These are phyloP conservation scores for Hetaerina titia DNA, from an alignment of 2,888 invertebrate species.

Conservation along the genomic window DNA sequence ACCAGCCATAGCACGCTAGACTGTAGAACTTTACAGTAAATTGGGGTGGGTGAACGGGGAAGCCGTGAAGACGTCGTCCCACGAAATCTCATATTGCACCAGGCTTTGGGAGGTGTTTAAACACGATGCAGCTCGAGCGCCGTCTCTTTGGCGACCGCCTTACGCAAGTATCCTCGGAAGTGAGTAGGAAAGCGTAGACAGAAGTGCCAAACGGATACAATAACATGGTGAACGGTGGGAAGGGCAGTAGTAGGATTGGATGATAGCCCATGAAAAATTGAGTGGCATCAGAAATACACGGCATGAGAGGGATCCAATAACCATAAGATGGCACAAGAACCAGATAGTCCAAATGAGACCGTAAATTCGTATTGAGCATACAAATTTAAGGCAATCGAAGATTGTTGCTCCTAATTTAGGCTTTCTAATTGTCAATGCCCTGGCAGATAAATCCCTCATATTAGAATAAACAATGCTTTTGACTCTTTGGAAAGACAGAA, in stretches of 20 bases:
- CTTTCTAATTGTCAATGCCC: no score
- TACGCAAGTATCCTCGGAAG: background rate
- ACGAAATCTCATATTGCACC: conserved; percentile 34
- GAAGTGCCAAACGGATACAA: background rate
- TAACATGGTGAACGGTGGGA: background rate
- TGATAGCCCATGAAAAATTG: background rate
- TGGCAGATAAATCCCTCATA: no score
- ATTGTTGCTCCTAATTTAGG: no score
- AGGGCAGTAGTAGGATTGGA: background rate
- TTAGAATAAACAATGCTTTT: no score
- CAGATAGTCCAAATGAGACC: no score
- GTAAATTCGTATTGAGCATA: no score
- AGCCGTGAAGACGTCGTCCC: conserved; percentile 2
- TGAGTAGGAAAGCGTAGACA: background rate
- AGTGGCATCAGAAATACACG: background rate
- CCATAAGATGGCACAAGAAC: no score
- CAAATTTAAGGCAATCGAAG: no score
- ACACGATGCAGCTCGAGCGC: background rate
- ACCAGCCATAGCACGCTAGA: background rate
- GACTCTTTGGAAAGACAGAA: no score
- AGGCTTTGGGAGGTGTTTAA: background rate
- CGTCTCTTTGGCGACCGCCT: background rate
- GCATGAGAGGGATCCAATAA: no score
- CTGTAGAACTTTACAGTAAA: conserved; percentile 7
- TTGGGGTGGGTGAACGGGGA: conserved; percentile 27